Percentiles rank a stretch among this genome's conserved stretches.
Evolutionary conservation across 2,888 invertebrate species (phyloP).

Genomic region (Enchytraeus crypticus): DNA sequence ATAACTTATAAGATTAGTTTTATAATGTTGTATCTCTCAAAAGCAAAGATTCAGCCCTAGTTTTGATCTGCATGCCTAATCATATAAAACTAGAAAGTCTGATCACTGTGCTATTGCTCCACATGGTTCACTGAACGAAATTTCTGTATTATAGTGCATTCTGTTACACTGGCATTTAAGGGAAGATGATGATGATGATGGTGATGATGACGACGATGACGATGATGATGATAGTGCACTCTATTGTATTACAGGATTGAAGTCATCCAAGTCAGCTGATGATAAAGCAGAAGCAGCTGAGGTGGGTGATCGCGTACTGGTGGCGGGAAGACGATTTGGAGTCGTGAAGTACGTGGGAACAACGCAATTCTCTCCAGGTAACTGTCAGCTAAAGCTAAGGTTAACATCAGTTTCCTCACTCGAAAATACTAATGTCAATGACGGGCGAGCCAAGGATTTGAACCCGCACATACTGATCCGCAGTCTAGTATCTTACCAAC

Average conservation of each 20-base stretch:
- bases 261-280: background rate
- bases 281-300: constrained; percentile 25
- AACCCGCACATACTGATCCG: too few species aligned
- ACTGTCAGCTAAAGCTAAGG: background rate
- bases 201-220: background rate
- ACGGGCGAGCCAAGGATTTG: too few species aligned
- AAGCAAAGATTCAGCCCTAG: background rate
- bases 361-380: constrained; percentile 51
- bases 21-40: background rate
- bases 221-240: constrained; percentile 1
- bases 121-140: background rate
- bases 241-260: background rate
- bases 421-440: too few species aligned
- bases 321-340: constrained; percentile 49
- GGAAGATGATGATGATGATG: constrained; percentile 1
- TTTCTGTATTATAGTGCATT: background rate
- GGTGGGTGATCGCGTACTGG: constrained; percentile 48
- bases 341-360: constrained; percentile 49
- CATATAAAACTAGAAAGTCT: background rate
- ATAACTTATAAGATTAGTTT: background rate
- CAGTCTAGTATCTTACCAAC: too few species aligned
- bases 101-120: background rate
- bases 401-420: background rate
- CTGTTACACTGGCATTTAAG: background rate
- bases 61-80: background rate